Evolutionary conservation across 1,140 invertebrate genomes (phyloP).

Genomic region (Phymorhynchus buccinoides): DNA sequence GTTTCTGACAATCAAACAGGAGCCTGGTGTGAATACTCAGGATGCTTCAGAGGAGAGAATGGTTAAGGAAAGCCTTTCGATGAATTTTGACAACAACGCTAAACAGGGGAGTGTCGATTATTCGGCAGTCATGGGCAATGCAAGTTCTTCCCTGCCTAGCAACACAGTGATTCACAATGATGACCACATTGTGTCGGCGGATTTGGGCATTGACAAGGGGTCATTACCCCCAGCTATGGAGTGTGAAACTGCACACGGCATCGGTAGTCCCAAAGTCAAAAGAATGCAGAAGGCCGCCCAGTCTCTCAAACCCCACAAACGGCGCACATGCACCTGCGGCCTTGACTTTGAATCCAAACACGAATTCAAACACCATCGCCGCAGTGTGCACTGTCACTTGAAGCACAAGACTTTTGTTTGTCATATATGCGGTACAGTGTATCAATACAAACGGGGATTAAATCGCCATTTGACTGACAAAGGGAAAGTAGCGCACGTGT

Average conservation of each 20-base stretch:
- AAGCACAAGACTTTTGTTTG: constrained; percentile 31
- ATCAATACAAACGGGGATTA: constrained; percentile 5
- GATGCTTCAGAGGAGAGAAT: background rate
- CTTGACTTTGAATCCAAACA: constrained; percentile 8
- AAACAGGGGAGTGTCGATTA: background rate
- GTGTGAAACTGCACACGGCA: background rate
- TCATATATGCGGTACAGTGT: constrained; percentile 11
- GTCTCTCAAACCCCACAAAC: background rate
- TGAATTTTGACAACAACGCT: background rate
- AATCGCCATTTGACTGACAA: constrained; percentile 19
- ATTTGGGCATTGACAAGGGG: too few relatives aligned
- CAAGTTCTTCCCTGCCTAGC: background rate
- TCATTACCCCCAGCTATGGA: background rate
- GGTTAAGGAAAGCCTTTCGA: background rate
- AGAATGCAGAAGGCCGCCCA: background rate
- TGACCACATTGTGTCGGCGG: too few relatives aligned
- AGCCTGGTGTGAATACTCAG: background rate
- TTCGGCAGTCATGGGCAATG: background rate
- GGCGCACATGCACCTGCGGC: constrained; percentile 18
- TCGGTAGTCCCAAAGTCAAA: background rate
- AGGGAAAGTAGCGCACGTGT: background rate
- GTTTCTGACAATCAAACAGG: background rate
- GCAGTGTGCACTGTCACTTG: background rate
- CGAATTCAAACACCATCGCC: constrained; percentile 25
- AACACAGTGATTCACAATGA: background rate